A percentile compares a stretch with the other conserved stretches of the same genome.
phyloP scores from a whole-genome alignment of 1,140 invertebrate genomes.

The Brachionus rubens region DNA sequence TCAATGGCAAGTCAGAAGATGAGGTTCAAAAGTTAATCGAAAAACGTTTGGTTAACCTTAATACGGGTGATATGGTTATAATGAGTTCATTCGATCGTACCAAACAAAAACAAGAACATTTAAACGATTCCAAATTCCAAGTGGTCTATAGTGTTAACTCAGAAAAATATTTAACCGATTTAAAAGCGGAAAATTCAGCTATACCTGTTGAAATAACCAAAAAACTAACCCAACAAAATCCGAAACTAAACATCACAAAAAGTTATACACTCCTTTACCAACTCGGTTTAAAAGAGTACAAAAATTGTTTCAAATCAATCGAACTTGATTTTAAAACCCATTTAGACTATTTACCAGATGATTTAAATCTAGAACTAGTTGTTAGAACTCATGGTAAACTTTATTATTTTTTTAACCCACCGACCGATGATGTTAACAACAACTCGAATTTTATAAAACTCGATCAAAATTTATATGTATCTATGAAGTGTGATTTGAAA shows the following conservation, averaged over 20 bases:
- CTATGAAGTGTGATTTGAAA: neutral
- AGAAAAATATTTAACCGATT: neutral
- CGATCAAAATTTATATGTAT: slow-evolving; percentile 31
- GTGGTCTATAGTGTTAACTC: neutral
- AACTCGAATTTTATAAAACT: neutral
- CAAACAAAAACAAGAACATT: neutral
- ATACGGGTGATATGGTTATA: neutral
- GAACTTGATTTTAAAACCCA: slow-evolving; percentile 1
- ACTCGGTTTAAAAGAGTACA: slow-evolving; percentile 8
- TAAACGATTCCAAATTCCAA: neutral
- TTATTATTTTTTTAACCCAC: slow-evolving; percentile 20
- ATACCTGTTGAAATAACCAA: neutral
- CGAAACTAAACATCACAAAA: neutral
- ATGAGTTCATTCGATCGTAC: neutral
- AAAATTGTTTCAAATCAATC: slow-evolving; percentile 30
- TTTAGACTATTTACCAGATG: slow-evolving; percentile 1
- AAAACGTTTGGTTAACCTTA: neutral
- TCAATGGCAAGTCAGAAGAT: neutral
- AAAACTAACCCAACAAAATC: neutral
- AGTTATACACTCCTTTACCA: neutral
- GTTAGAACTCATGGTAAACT: neutral
- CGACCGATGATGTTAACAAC: slow-evolving; percentile 19
- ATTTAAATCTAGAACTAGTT: neutral
- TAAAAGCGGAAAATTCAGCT: neutral
- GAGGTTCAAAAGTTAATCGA: neutral